Percentiles rank a stretch among this genome's conserved stretches.
Evolutionary conservation across 2,888 invertebrate genomes (phyloP).

Genomic region (Teleiodes luculella): DNA sequence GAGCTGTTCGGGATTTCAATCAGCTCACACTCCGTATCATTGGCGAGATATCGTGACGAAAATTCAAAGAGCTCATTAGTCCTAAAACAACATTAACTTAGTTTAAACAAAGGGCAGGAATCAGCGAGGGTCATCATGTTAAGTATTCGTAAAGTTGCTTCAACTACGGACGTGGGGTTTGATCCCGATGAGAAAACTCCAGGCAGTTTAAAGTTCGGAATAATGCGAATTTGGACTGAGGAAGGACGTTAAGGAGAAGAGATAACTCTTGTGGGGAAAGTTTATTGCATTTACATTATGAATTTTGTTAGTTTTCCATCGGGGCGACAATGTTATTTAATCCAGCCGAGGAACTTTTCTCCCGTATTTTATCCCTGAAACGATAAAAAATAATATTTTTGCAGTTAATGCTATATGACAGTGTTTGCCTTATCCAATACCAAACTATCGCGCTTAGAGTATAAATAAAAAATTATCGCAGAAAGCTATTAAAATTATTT

Average conservation of each 20-base stretch:
- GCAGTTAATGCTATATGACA: constrained; percentile 18
- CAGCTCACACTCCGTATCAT: constrained; percentile 31
- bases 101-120: constrained; percentile 48
- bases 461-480: no score
- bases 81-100: constrained; percentile 64
- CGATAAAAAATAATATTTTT: constrained; percentile 31
- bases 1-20: constrained; percentile 9
- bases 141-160: constrained; percentile 33
- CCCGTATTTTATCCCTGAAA: constrained; percentile 28
- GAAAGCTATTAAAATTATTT: no score
- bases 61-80: constrained; percentile 57
- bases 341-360: not conserved
- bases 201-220: constrained; percentile 24
- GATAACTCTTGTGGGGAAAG: not conserved
- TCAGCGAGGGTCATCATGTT: constrained; percentile 35
- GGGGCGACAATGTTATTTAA: not conserved
- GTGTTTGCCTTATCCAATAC: constrained; percentile 22
- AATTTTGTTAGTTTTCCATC: not conserved
- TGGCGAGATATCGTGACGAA: constrained; percentile 41
- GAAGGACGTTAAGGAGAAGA: constrained; percentile 2
- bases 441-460: no score
- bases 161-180: constrained; percentile 26
- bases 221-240: constrained; percentile 12
- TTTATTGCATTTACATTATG: not conserved
- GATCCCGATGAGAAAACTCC: constrained; percentile 21